A percentile compares a stretch with the other conserved stretches of the same genome.
These are phyloP conservation scores for Epirrita christyi DNA, from an alignment of 2,888 invertebrate species.

Conservation along the genomic window DNA sequence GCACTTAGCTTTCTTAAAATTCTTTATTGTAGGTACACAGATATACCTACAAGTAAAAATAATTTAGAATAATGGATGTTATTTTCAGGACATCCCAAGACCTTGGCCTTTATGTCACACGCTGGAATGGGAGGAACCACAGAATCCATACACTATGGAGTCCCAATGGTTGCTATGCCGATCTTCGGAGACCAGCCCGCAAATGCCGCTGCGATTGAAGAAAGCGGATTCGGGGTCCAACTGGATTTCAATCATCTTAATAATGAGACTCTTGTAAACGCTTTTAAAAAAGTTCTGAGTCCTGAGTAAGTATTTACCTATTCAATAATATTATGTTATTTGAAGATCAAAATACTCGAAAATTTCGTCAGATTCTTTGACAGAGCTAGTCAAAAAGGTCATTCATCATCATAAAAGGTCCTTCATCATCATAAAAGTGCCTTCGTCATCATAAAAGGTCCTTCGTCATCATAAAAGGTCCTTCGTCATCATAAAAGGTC, in stretches of 20 bases:
- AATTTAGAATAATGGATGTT: neutral
- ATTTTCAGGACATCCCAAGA: conserved; percentile 84
- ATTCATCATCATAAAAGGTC: too few relatives aligned
- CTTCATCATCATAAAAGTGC: too few relatives aligned
- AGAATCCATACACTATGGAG: conserved; percentile 85
- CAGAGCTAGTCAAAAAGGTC: too few relatives aligned
- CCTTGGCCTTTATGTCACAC: conserved; percentile 84
- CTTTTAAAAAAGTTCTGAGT: conserved; percentile 80
- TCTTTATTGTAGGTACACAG: too few relatives aligned
- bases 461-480: too few relatives aligned
- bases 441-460: too few relatives aligned
- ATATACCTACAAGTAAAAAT: too few relatives aligned
- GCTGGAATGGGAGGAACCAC: conserved; percentile 85
- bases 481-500: too few relatives aligned
- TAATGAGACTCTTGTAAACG: conserved; percentile 77
- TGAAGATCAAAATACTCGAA: too few relatives aligned
- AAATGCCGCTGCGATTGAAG: conserved; percentile 84
- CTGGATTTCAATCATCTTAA: conserved; percentile 75
- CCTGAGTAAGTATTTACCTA: conserved; percentile 71
- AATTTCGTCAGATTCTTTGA: too few relatives aligned
- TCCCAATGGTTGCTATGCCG: conserved; percentile 85
- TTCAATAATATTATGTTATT: too few relatives aligned
- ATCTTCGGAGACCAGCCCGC: conserved; percentile 85
- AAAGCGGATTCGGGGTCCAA: conserved; percentile 80
- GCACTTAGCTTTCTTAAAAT: too few relatives aligned